These are phyloP conservation scores for Lagria hirta DNA, from an alignment of 2,888 invertebrate species.

Conservation along the genomic window DNA sequence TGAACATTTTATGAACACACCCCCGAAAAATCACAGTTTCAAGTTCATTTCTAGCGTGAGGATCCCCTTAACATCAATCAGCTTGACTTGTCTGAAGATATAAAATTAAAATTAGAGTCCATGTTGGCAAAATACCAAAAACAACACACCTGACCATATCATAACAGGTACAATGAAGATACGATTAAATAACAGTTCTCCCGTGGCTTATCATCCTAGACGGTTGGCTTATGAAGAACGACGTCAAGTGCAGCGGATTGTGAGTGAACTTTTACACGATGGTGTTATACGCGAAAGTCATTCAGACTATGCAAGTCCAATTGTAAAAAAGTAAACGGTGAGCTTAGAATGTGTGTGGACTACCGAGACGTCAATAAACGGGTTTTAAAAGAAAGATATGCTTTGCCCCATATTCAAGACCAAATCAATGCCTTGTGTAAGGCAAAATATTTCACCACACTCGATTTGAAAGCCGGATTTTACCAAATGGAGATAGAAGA, in stretches of 20 bases:
- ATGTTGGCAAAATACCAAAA: too few species aligned
- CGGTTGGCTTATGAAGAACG: constrained; percentile 30
- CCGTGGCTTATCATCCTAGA: constrained; percentile 27
- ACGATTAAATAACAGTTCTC: constrained; percentile 20
- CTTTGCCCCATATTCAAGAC: too few species aligned
- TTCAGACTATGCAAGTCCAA: constrained; percentile 33
- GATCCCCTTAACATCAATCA: constrained; percentile 10
- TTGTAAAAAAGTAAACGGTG: too few species aligned
- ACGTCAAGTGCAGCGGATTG: constrained; percentile 29
- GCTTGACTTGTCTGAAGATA: not conserved
- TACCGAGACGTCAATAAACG: constrained; percentile 32
- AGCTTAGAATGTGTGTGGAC: constrained; percentile 32
- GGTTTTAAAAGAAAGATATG: too few species aligned
- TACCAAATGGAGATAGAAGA: too few species aligned
- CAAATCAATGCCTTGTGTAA: too few species aligned
- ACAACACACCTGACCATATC: constrained; percentile 25
- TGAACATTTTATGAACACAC: too few species aligned
- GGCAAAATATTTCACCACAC: too few species aligned
- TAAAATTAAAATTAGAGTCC: too few species aligned
- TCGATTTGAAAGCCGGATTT: too few species aligned
- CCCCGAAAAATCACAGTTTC: too few species aligned
- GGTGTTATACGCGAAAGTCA: constrained; percentile 31
- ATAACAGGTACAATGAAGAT: constrained; percentile 25
- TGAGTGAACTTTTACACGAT: constrained; percentile 26
- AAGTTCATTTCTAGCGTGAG: too few species aligned